Evolutionary conservation across 92 coral and sea anemone genomes (phyloP).

Genomic region (Porites lobata): DNA sequence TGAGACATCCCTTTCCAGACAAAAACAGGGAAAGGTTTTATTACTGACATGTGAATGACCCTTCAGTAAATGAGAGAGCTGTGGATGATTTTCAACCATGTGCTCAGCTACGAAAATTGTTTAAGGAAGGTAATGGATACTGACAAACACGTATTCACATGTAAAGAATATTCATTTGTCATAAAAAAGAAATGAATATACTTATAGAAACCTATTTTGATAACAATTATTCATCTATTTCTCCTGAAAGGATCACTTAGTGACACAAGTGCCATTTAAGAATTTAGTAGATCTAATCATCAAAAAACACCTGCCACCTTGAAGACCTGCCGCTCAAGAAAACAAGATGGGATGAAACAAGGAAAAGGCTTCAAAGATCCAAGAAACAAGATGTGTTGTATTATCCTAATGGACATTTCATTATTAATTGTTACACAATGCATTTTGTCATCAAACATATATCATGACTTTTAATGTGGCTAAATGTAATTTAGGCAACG

Average conservation of each 20-base stretch:
- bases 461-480: too few species aligned
- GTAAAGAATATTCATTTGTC: not conserved
- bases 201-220: not conserved
- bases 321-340: too few species aligned
- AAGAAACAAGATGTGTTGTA: too few species aligned
- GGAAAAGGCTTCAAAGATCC: too few species aligned
- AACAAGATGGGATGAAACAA: too few species aligned
- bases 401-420: too few species aligned
- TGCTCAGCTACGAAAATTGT: slow-evolving; percentile 31
- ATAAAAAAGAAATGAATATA: not conserved
- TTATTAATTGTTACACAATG: too few species aligned
- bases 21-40: slow-evolving; percentile 40
- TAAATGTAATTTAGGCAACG: too few species aligned
- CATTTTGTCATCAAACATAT: too few species aligned
- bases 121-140: slow-evolving; percentile 43
- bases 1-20: slow-evolving; percentile 45
- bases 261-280: too few species aligned
- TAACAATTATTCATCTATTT: not conserved
- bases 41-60: slow-evolving; percentile 14
- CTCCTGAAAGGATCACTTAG: not conserved
- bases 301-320: too few species aligned
- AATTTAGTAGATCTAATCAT: too few species aligned
- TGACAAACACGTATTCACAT: slow-evolving; percentile 9
- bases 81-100: slow-evolving; percentile 46
- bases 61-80: slow-evolving; percentile 31